These are phyloP conservation scores for Molossus molossus DNA, from an alignment of 2,797 vertebrate genomes.

Conservation along the genomic window DNA sequence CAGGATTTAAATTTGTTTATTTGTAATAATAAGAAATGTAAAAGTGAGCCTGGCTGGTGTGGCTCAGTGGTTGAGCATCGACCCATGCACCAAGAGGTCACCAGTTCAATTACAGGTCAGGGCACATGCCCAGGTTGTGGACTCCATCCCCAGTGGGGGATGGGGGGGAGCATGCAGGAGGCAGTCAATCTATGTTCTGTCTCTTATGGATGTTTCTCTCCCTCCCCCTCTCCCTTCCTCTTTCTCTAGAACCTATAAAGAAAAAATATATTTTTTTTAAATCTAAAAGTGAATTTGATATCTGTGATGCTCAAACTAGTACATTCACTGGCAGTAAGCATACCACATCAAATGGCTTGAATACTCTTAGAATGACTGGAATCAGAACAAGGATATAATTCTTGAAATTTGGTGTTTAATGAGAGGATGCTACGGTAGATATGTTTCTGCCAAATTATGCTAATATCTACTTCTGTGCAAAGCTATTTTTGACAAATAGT, in stretches of 20 bases:
- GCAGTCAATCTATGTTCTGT: too few relatives aligned
- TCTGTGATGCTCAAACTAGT: neutral
- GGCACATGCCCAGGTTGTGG: too few relatives aligned
- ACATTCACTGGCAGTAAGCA: neutral
- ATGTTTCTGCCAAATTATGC: neutral
- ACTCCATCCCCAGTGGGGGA: too few relatives aligned
- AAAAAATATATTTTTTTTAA: too few relatives aligned
- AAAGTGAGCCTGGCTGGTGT: neutral
- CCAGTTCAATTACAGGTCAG: too few relatives aligned
- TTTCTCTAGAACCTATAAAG: too few relatives aligned
- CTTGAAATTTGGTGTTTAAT: neutral
- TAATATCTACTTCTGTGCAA: neutral
- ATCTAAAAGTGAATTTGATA: neutral
- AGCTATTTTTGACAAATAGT: neutral
- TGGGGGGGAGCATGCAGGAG: too few relatives aligned
- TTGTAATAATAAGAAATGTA: neutral
- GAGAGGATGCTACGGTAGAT: neutral
- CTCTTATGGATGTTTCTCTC: too few relatives aligned
- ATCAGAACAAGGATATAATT: neutral
- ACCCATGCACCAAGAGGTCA: too few relatives aligned
- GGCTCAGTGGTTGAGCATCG: too few relatives aligned
- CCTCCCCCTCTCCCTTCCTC: too few relatives aligned
- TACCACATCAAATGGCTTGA: neutral
- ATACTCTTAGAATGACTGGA: neutral
- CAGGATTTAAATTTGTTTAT: constrained; percentile 1